These are phyloP conservation scores for Carassius carassius DNA, from an alignment of 2,113 vertebrate genomes.

Conservation along the genomic window DNA sequence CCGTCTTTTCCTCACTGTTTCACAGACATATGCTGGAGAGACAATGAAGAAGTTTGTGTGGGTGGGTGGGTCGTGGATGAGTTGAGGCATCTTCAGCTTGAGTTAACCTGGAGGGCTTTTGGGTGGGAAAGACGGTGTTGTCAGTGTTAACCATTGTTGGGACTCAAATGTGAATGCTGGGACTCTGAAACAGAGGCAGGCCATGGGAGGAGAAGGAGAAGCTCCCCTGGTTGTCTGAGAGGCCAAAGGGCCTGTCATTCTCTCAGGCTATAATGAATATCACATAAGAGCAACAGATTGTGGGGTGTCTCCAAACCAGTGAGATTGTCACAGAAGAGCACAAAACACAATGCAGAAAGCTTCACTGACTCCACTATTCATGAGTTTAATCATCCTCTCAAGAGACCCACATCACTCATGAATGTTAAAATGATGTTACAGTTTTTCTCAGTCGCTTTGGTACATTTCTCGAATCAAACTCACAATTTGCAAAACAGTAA, in stretches of 20 bases:
- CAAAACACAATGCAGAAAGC: slow-evolving; percentile 39
- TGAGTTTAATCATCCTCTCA: slow-evolving; percentile 48
- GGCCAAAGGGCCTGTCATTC: slow-evolving; percentile 45
- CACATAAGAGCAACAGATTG: slow-evolving; percentile 61
- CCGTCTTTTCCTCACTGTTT: slow-evolving; percentile 63
- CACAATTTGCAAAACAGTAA: too few relatives aligned
- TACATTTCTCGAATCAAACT: too few relatives aligned
- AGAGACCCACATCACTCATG: slow-evolving; percentile 47
- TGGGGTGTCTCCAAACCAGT: slow-evolving; percentile 50
- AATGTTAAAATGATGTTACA: slow-evolving; percentile 54
- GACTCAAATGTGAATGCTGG: slow-evolving; percentile 26
- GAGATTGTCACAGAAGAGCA: slow-evolving; percentile 33
- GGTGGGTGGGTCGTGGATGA: slow-evolving; percentile 34
- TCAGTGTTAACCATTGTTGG: slow-evolving; percentile 70
- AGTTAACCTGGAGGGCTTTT: slow-evolving; percentile 56
- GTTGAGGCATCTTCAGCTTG: slow-evolving; percentile 45
- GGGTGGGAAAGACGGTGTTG: slow-evolving; percentile 62
- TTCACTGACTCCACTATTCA: slow-evolving; percentile 43
- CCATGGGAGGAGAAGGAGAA: slow-evolving; percentile 43
- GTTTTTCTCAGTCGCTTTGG: too few relatives aligned
- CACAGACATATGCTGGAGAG: slow-evolving; percentile 67
- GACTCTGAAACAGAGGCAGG: slow-evolving; percentile 41
- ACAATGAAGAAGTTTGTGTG: slow-evolving; percentile 56
- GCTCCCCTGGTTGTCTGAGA: slow-evolving; percentile 45
- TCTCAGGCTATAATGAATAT: slow-evolving; percentile 63